Evolutionary conservation across 2,797 vertebrate genomes (phyloP).

Genomic region (Orientallactaga sibirica): DNA sequence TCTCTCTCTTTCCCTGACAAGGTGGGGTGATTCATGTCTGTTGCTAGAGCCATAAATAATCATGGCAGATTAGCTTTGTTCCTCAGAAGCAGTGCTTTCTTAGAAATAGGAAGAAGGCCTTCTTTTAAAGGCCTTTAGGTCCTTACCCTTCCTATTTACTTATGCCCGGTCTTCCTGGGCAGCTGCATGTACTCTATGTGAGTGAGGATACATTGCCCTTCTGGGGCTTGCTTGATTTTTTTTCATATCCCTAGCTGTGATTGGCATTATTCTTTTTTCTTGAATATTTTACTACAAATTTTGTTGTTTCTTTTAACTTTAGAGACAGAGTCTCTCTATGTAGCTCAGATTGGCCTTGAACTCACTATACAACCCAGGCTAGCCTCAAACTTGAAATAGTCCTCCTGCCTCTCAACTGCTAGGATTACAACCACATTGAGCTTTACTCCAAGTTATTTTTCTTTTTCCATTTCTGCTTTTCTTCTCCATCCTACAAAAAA

Average conservation of each 20-base stretch:
- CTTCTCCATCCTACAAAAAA: conserved; percentile 51
- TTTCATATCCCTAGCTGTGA: neutral
- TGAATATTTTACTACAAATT: conserved; percentile 31
- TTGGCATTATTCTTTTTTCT: neutral
- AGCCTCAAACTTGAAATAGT: neutral
- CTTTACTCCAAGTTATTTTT: conserved; percentile 52
- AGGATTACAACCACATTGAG: neutral
- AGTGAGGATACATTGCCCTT: neutral
- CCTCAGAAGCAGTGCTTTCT: conserved; percentile 81
- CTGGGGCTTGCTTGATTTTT: rapidly evolving
- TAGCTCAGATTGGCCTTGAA: neutral
- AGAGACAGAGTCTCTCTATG: neutral
- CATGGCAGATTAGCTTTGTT: conserved; percentile 82
- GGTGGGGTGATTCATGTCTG: conserved; percentile 73
- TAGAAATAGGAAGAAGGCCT: conserved; percentile 77
- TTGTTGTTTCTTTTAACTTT: neutral
- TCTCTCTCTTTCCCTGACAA: conserved; percentile 72
- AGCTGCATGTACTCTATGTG: rapidly evolving
- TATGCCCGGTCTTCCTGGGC: conserved; percentile 19
- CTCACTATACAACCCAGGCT: neutral
- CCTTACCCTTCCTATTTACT: conserved; percentile 1
- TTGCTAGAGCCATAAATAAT: conserved; percentile 81
- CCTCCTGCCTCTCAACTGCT: neutral
- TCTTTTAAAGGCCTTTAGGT: conserved; percentile 75
- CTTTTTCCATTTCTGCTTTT: conserved; percentile 25